Evolutionary conservation across 1,140 invertebrate species (phyloP), one percentile per base, ranked within the genome.

Genomic region (Drosophila nikananu): DNA sequence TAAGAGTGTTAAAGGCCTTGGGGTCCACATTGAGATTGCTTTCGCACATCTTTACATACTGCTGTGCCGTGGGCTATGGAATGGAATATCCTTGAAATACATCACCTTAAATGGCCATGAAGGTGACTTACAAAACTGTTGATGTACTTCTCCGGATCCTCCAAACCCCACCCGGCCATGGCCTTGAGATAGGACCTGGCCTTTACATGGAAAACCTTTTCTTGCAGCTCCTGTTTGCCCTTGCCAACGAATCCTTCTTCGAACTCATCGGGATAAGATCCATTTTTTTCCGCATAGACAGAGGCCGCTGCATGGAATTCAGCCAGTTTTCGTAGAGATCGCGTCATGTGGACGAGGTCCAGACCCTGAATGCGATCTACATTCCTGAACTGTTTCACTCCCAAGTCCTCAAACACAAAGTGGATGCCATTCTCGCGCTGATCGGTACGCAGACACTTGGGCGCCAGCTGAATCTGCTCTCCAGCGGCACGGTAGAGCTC

Each of bases 1-100:
- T 95, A 7, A 96, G 90, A 0, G 95, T 95, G 68, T 94, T 94
- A 61, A 95, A 95, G 27, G 94, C 93, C 27, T 94, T 84, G 1
- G 92, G 62, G 30, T 94, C 64, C 7, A 39, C 39, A 2, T 76
- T 54, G 2, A 91, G 17, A 17, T 83, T 62, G 32, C 19, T 59
- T 1, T 35, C 3, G 17, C 63, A 59, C 49, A 76, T 73, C 19
- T 77, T 68, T 6, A 42, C 57, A 70, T 64, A 86, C 37, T 91
- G 81, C 21, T 81, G 10, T 0, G 19, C 30, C 23, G 67, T 80
- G 7, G 89, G 84, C 82, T 92, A 13, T 41, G 37, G 13, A 48
- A 12, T 41, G 41, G 13, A 51, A 13, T 17, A 41, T 55, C 13
- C 2, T 19, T 12, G n/a, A 41, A 7, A 6, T 7, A 39, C 8